Percentiles rank a stretch among this genome's conserved stretches.
Conservation (phyloP, 2,113 vertebrate genomes). For the Ammodytes dubius region DNA sequence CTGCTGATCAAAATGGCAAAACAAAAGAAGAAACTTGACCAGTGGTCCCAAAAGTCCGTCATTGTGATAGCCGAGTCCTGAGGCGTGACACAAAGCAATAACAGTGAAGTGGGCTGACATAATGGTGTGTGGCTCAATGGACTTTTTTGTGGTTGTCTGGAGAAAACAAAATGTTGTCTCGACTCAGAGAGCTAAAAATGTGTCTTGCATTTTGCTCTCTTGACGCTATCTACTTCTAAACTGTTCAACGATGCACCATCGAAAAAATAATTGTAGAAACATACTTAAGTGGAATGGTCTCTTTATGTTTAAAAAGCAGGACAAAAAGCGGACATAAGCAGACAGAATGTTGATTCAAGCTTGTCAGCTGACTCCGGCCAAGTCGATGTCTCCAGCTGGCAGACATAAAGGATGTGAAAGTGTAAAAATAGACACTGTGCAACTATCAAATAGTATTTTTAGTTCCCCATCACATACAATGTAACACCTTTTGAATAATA, state of each 20-base stretch:
- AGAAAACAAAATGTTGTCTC: conserved; percentile 16
- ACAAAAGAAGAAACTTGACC: conserved; percentile 21
- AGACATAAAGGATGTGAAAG: background rate
- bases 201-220: background rate
- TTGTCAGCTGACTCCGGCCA: background rate
- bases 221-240: background rate
- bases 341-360: background rate
- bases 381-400: background rate
- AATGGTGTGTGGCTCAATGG: conserved; percentile 16
- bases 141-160: conserved; percentile 22
- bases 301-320: background rate
- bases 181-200: conserved; percentile 24
- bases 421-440: background rate
- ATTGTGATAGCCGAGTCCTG: background rate
- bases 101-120: conserved; percentile 12
- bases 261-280: background rate
- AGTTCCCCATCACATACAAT: background rate
- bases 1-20: conserved; percentile 14
- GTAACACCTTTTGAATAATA: background rate
- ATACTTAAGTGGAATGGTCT: background rate
- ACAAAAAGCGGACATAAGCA: background rate
- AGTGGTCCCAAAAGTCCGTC: background rate
- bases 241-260: background rate
- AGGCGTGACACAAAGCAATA: conserved; percentile 32
- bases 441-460: too few relatives aligned